A percentile compares a stretch with the other conserved stretches of the same genome.
These are phyloP conservation scores for Lemur catta DNA, from an alignment of 2,797 vertebrate genomes.

Conservation along the genomic window DNA sequence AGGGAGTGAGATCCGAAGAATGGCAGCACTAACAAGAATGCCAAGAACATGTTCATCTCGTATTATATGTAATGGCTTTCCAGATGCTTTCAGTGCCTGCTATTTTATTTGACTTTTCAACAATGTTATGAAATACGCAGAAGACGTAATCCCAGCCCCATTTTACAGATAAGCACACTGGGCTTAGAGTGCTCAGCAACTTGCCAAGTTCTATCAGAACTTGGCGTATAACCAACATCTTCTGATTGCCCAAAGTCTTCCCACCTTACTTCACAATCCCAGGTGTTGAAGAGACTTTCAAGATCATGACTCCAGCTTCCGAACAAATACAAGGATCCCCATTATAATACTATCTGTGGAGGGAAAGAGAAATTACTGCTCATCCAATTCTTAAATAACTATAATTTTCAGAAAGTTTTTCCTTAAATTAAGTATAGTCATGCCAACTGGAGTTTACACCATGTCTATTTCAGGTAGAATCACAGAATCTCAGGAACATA, in stretches of 20 bases:
- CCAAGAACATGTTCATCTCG: background rate
- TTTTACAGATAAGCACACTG: background rate
- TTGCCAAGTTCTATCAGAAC: background rate
- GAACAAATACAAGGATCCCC: background rate
- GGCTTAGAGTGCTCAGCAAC: background rate
- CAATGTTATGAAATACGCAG: background rate
- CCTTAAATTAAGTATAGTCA: background rate
- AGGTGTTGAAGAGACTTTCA: background rate
- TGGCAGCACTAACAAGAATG: background rate
- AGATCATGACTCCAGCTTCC: background rate
- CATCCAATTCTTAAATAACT: slow-evolving; percentile 6
- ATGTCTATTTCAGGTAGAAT: slow-evolving; percentile 11
- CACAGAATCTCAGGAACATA: background rate
- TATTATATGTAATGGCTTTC: background rate
- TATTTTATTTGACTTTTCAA: slow-evolving; percentile 16
- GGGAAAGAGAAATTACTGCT: background rate
- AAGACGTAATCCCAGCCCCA: background rate
- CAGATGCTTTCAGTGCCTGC: background rate
- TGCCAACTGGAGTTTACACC: background rate
- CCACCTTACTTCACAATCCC: background rate
- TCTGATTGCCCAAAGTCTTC: background rate
- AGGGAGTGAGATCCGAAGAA: background rate
- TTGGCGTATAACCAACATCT: background rate
- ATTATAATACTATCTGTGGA: background rate
- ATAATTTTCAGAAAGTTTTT: slow-evolving; percentile 41